Base-by-base conservation (phyloP, 1,140 invertebrate species). In the Lepidurus arcticus region DNA sequence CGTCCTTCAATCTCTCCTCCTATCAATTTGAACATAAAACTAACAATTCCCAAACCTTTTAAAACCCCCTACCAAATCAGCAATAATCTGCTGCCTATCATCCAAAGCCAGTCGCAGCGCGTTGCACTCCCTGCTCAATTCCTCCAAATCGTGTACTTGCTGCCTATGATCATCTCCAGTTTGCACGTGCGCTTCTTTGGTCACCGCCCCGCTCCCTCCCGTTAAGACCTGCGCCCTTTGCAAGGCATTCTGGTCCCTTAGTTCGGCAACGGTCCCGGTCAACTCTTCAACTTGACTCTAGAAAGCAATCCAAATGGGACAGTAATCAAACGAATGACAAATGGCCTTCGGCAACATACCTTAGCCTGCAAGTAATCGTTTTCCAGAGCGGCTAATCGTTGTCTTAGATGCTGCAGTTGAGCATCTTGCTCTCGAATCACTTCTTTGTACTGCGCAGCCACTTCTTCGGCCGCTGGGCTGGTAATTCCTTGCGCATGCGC, bases 171-270 rank as follows among this genome's bases (percentile, higher is more conserved):
- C 26, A 34, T 9, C n/a, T 74, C 42, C 42, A 26, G 65, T 78
- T 26, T 73, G 77, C 74, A 7, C 53, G n/a, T 65, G 42, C 44
- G 8, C 76, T 13, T 11, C 77, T 65, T 21, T 74, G 45, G 53
- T 74, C 79, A 75, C 80, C 65, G 79, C 77, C 21, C 78, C 76
- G 79, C 80, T 78, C 34, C 78, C 73, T 42, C 77, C 65, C 53
- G 80, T 79, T 78, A 85, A 84, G 83, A 85, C 85, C 77, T 93
- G 92, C 1, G 92, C 94, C 86, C 93, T 93, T 0, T 96, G 85
- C 65, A 97, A 85, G 5, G 93, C 91, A 85, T 95, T 95, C 86
- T 97, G 94, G 85, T 96, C 94, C 82, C 90, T 91, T 11, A 97
- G 85, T 82, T 94, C 91, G 10, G 90, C 89, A 75, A 94, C 89